These are phyloP conservation scores for Scytalopus superciliaris DNA, from an alignment of 2,113 vertebrate species.

Conservation along the genomic window DNA sequence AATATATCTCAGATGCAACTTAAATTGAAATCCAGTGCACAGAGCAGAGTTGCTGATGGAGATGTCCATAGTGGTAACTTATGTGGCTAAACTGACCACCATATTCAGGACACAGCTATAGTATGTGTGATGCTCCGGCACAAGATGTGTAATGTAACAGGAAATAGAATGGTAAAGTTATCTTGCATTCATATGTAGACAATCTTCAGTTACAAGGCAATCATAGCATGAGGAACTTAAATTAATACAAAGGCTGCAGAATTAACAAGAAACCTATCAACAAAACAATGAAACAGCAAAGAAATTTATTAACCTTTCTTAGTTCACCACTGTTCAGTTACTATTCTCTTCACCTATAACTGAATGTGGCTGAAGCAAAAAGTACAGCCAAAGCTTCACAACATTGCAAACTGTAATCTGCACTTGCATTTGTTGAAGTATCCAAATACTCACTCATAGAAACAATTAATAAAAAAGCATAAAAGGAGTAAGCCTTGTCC, in stretches of 20 bases:
- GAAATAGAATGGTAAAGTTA: not conserved
- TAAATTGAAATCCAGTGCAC: not conserved
- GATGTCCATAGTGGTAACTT: not conserved
- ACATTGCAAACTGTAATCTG: fast-evolving
- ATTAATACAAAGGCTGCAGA: not conserved
- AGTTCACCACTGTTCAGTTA: not conserved
- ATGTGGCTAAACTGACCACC: not conserved
- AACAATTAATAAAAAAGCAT: not conserved
- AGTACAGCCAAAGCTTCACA: not conserved
- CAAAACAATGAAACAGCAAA: not conserved
- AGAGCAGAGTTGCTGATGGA: not conserved
- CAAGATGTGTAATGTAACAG: not conserved
- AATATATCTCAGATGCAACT: not conserved
- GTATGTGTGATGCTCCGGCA: not conserved
- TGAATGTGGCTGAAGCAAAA: not conserved
- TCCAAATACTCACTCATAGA: not conserved
- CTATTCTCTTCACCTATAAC: not conserved
- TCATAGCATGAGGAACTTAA: not conserved
- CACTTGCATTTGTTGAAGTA: not conserved
- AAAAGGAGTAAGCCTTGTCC: not conserved
- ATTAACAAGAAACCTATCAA: not conserved
- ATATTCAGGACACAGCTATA: not conserved
- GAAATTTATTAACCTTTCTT: not conserved
- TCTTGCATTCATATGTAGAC: not conserved
- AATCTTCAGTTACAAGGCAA: not conserved